phyloP scores from a whole-genome alignment of 2,888 invertebrate species.

The Leucoma salicis region DNA sequence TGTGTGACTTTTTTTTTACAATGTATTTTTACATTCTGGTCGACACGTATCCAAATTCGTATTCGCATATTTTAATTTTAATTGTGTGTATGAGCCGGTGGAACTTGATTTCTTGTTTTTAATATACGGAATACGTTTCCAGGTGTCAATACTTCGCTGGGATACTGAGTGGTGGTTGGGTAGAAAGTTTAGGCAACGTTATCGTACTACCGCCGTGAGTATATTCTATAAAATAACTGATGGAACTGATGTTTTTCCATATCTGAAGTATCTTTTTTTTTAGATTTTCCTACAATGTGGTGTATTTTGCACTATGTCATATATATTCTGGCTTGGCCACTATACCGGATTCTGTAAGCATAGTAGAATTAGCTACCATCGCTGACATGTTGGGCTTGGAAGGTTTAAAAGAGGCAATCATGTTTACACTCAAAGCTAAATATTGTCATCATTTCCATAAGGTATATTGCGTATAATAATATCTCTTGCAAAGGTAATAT shows the following conservation, averaged over 20 bases:
- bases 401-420: slow-evolving; percentile 95
- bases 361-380: slow-evolving; percentile 92
- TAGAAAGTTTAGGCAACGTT: slow-evolving; percentile 89
- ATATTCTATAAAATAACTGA: slow-evolving; percentile 1
- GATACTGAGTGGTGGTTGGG: slow-evolving; percentile 92
- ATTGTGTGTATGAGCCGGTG: no score
- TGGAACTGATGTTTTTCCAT: background rate
- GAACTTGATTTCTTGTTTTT: background rate
- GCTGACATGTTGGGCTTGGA: slow-evolving; percentile 95
- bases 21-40: no score
- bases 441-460: slow-evolving; percentile 98
- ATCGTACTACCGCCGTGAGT: slow-evolving; percentile 91
- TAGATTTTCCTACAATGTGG: slow-evolving; percentile 91
- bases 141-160: slow-evolving; percentile 97
- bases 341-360: slow-evolving; percentile 92
- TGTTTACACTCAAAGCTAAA: slow-evolving; percentile 91
- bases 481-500: background rate
- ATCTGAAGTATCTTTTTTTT: slow-evolving; percentile 25
- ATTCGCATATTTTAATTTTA: no score
- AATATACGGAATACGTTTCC: slow-evolving; percentile 7
- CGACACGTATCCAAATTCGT: no score
- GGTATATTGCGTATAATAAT: slow-evolving; percentile 73
- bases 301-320: slow-evolving; percentile 95
- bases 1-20: no score
- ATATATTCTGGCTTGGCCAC: slow-evolving; percentile 96